phyloP scores from a whole-genome alignment of 2,113 vertebrate species.

The Eonycteris spelaea region DNA sequence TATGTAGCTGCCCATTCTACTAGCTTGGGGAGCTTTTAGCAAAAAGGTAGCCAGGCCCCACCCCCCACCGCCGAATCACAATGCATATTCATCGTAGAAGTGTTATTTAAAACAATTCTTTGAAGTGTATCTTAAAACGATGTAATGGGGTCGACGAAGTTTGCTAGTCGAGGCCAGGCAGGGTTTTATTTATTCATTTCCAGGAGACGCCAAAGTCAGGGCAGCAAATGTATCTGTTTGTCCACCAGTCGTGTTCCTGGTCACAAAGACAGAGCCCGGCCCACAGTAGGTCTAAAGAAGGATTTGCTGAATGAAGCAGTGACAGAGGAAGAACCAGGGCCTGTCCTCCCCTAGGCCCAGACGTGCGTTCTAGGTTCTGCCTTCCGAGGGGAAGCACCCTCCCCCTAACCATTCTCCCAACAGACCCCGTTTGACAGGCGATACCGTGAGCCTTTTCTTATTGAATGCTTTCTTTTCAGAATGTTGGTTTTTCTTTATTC shows the following conservation, averaged over 20 bases:
- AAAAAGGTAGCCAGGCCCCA: not conserved
- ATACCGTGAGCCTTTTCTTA: not conserved
- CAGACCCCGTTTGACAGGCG: not conserved
- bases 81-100: not conserved
- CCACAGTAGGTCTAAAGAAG: not conserved
- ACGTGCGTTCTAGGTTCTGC: fast-evolving
- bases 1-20: not conserved
- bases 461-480: not conserved
- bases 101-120: not conserved
- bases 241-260: not conserved
- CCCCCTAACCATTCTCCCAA: no score
- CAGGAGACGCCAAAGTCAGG: not conserved
- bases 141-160: not conserved
- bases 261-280: not conserved
- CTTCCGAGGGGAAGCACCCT: no score
- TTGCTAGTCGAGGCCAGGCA: not conserved
- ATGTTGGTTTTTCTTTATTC: not conserved
- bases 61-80: not conserved
- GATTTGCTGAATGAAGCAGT: not conserved
- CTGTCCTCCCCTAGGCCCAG: fast-evolving
- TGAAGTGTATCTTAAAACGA: not conserved
- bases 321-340: not conserved
- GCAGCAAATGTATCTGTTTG: not conserved
- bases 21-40: not conserved
- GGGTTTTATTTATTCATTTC: not conserved